Conservation (phyloP, 2,113 vertebrate genomes). For the Anguilla rostrata region DNA sequence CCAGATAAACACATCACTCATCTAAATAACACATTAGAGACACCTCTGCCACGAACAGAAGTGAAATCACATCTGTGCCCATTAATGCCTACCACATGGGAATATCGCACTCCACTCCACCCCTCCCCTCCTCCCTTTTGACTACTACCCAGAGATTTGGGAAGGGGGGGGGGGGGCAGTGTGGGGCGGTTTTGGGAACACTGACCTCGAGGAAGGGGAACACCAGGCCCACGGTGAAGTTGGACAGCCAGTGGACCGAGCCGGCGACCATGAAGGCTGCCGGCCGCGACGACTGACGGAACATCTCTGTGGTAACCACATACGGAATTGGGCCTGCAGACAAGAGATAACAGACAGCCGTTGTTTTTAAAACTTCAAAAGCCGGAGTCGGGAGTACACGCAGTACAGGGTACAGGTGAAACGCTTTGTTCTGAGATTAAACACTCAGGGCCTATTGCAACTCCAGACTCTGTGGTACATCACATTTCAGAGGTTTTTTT, state of each 20-base stretch:
- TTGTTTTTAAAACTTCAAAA: neutral
- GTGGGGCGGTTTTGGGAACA: neutral
- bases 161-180: neutral
- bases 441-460: neutral
- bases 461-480: neutral
- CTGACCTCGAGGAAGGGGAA: constrained; percentile 91
- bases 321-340: constrained; percentile 81
- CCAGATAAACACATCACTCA: too few relatives aligned
- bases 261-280: constrained; percentile 91
- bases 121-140: too few relatives aligned
- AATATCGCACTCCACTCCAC: neutral
- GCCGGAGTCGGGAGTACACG: neutral
- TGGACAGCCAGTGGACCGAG: constrained; percentile 89
- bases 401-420: neutral
- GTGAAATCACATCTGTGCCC: too few relatives aligned
- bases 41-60: too few relatives aligned
- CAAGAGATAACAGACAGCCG: constrained; percentile 19
- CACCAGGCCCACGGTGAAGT: constrained; percentile 85
- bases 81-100: too few relatives aligned
- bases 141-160: neutral
- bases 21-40: too few relatives aligned
- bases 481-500: neutral
- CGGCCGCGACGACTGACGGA: constrained; percentile 88
- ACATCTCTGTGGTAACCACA: constrained; percentile 88
- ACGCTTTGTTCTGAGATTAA: neutral